Conservation (phyloP, 2,113 vertebrate species). For the Hassar affinis region DNA sequence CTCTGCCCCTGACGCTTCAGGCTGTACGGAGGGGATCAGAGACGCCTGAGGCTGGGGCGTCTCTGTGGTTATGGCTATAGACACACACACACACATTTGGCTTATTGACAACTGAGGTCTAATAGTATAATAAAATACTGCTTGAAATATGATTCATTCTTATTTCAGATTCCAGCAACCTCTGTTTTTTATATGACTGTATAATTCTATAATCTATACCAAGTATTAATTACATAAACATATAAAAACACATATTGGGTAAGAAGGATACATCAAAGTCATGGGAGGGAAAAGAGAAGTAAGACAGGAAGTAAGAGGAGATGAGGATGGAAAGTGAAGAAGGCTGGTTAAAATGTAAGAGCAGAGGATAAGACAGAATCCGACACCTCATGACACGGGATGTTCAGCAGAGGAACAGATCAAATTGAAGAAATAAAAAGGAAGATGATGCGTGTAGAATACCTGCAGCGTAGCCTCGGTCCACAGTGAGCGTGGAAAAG, state of each 20-base stretch:
- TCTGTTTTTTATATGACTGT: background rate
- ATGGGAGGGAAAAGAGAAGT: background rate
- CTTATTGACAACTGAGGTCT: background rate
- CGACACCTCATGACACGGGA: background rate
- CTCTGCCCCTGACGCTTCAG: slow-evolving; percentile 73
- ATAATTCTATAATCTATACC: background rate
- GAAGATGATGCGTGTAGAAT: slow-evolving; percentile 54
- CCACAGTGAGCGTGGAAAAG: slow-evolving; percentile 85
- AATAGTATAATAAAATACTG: background rate
- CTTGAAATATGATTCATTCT: background rate
- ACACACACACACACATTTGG: slow-evolving; percentile 10
- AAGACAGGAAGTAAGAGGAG: background rate
- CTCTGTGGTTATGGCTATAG: slow-evolving; percentile 70
- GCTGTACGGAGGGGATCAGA: slow-evolving; percentile 70
- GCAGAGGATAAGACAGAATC: background rate
- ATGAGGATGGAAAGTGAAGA: background rate
- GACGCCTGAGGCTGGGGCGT: slow-evolving; percentile 71
- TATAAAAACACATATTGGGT: background rate
- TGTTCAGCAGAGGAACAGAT: background rate
- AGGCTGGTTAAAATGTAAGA: background rate
- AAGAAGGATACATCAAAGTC: background rate
- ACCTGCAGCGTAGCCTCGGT: slow-evolving; percentile 82
- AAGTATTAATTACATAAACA: background rate
- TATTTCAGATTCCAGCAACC: background rate
- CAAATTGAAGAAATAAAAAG: background rate